Evolutionary conservation across 2,113 vertebrate genomes (phyloP).

Genomic region (Rynchops niger): DNA sequence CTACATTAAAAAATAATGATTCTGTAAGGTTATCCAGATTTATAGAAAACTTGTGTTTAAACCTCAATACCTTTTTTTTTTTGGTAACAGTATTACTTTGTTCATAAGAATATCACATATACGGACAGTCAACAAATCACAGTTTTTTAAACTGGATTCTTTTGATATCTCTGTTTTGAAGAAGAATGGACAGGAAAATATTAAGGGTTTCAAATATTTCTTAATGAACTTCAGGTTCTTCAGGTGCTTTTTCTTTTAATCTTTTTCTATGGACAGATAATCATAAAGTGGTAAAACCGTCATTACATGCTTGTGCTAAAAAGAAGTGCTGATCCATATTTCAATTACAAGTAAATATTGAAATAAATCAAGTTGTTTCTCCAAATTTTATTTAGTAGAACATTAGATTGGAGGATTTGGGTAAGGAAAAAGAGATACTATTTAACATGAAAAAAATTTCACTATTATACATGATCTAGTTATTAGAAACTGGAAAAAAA

Average conservation of each 20-base stretch:
- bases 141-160: background rate
- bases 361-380: background rate
- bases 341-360: background rate
- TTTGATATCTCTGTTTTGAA: background rate
- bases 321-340: background rate
- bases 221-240: background rate
- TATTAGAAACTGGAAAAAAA: background rate
- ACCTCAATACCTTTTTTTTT: background rate
- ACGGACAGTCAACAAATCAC: background rate
- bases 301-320: background rate
- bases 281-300: background rate
- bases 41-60: background rate
- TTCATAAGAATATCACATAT: background rate
- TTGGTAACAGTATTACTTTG: background rate
- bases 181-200: background rate
- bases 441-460: background rate
- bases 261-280: background rate
- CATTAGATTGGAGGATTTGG: background rate
- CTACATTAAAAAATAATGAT: background rate
- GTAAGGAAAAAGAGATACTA: background rate
- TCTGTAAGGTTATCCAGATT: background rate
- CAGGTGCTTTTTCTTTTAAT: background rate
- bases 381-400: background rate
- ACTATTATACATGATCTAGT: background rate
- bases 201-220: background rate